Conservation (phyloP, 2,888 invertebrate genomes). For the Tenthredo amoena region DNA sequence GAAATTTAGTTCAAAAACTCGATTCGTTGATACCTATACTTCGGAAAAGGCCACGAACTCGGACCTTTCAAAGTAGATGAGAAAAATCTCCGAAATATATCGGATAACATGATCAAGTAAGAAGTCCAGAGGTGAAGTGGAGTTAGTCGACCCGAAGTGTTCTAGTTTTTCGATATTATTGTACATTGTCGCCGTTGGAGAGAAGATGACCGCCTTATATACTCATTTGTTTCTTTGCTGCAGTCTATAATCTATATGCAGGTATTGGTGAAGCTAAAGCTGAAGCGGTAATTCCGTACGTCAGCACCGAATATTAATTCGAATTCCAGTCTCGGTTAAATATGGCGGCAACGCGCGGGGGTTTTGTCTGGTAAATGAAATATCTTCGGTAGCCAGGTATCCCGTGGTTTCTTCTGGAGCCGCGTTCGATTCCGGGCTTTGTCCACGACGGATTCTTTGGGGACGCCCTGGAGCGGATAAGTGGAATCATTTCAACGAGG, state of each 20-base stretch:
- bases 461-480: conserved; percentile 74
- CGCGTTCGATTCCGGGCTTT: conserved; percentile 69
- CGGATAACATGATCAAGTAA: not conserved
- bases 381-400: conserved; percentile 74
- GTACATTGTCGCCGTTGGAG: conserved; percentile 62
- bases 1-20: not conserved
- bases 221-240: conserved; percentile 74
- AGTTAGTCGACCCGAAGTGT: conserved; percentile 29
- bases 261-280: not conserved
- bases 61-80: conserved; percentile 65
- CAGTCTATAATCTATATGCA: conserved; percentile 64
- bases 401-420: conserved; percentile 71
- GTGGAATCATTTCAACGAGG: conserved; percentile 72
- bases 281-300: conserved; percentile 74
- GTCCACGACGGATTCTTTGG: conserved; percentile 62
- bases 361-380: conserved; percentile 75
- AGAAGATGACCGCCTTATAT: conserved; percentile 69
- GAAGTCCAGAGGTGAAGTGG: not conserved
- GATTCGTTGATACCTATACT: not conserved
- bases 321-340: conserved; percentile 70
- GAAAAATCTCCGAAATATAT: conserved; percentile 49
- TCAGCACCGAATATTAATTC: conserved; percentile 78
- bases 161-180: conserved; percentile 59
- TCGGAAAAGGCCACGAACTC: not conserved
- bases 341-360: conserved; percentile 52